phyloP scores from a whole-genome alignment of 2,888 invertebrate genomes.

The Camponotus fellah region DNA sequence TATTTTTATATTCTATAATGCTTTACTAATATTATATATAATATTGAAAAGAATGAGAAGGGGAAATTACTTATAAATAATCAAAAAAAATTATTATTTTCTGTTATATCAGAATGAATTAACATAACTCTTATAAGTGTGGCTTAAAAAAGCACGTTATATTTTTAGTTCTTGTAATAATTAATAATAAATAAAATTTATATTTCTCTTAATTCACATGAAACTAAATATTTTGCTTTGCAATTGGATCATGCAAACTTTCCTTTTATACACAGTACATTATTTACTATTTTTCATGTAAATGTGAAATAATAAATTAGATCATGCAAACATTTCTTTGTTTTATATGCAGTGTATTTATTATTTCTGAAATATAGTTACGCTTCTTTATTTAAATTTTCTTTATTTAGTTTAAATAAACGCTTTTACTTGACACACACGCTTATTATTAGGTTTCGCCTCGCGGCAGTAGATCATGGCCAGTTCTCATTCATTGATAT shows the following conservation, averaged over 20 bases:
- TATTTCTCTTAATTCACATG: not conserved
- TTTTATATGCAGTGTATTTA: not conserved
- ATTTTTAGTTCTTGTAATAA: not conserved
- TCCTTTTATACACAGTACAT: not conserved
- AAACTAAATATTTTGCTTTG: not conserved
- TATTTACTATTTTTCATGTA: no score
- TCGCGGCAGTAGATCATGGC: slow-evolving; percentile 96
- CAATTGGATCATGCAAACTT: not conserved
- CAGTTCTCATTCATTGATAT: slow-evolving; percentile 94
- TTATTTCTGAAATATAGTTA: slow-evolving; percentile 16
- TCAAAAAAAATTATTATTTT: not conserved
- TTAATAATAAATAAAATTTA: slow-evolving; percentile 12
- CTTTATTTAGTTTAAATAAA: slow-evolving; percentile 21
- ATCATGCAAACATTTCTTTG: no score
- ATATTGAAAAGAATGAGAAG: not conserved
- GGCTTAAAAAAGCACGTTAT: not conserved
- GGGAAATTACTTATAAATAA: not conserved
- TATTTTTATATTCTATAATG: not conserved
- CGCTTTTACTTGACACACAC: not conserved
- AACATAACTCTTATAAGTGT: not conserved
- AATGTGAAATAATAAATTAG: no score
- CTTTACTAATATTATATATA: not conserved
- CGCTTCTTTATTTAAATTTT: slow-evolving; percentile 9
- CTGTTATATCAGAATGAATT: not conserved
- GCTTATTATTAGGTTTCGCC: slow-evolving; percentile 88